These are phyloP conservation scores for Ceyx melanurus DNA, from an alignment of 2,113 vertebrate species.

Conservation along the genomic window DNA sequence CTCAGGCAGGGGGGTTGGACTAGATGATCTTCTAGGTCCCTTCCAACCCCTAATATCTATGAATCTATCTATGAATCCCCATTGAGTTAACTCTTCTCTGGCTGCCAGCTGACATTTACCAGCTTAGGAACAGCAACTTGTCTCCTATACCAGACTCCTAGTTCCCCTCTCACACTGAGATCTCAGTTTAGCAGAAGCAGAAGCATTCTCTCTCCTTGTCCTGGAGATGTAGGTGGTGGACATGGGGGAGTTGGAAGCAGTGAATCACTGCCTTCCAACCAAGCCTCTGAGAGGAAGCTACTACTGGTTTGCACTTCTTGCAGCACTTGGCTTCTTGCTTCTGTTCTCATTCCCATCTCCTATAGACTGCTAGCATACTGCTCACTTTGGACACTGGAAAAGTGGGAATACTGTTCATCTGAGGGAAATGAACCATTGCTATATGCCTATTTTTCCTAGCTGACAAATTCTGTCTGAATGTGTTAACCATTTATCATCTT, in stretches of 20 bases:
- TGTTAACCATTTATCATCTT: background rate
- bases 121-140: background rate
- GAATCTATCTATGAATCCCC: too few species aligned
- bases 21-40: too few species aligned
- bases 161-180: background rate
- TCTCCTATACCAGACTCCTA: background rate
- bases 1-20: too few species aligned
- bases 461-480: background rate
- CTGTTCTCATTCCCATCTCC: background rate
- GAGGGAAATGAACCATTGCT: background rate
- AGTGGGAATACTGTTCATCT: background rate
- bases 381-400: background rate
- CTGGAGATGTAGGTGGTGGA: background rate
- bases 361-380: background rate
- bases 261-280: background rate
- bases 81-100: background rate
- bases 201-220: background rate
- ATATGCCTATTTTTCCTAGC: background rate
- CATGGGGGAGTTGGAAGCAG: fast-evolving
- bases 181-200: background rate
- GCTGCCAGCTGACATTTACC: background rate
- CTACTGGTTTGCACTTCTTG: background rate
- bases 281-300: background rate
- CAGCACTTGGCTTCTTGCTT: background rate
- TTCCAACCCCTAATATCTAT: too few species aligned